These are phyloP conservation scores for Marmota monax DNA, from an alignment of 2,113 vertebrate species.

Conservation along the genomic window DNA sequence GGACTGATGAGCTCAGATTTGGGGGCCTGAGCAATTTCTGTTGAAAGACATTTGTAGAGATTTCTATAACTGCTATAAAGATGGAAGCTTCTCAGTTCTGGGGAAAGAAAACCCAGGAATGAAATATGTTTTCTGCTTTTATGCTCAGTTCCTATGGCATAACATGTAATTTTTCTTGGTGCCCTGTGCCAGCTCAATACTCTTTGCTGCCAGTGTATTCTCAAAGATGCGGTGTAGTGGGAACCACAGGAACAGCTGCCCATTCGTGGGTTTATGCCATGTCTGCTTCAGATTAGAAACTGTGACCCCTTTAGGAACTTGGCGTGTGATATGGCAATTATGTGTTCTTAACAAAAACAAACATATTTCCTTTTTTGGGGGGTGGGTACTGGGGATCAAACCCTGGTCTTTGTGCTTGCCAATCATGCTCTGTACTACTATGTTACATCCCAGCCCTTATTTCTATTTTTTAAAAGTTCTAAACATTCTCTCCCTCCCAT, in stretches of 20 bases:
- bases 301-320: neutral
- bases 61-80: neutral
- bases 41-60: slow-evolving; percentile 23
- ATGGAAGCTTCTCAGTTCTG: neutral
- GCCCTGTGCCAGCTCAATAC: neutral
- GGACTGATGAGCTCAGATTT: slow-evolving; percentile 57
- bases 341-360: neutral
- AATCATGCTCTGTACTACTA: neutral
- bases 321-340: neutral
- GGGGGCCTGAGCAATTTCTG: slow-evolving; percentile 34
- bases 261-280: rapidly evolving
- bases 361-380: neutral
- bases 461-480: neutral
- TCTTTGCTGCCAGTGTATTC: neutral
- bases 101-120: neutral
- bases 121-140: neutral
- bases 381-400: neutral
- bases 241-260: neutral
- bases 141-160: neutral
- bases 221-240: neutral
- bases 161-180: neutral
- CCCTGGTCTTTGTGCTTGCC: neutral
- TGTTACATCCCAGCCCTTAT: neutral
- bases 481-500: neutral
- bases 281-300: neutral